Evolutionary conservation across 2,888 invertebrate species (phyloP).

Genomic region (Gonocerus acuteangulatus): DNA sequence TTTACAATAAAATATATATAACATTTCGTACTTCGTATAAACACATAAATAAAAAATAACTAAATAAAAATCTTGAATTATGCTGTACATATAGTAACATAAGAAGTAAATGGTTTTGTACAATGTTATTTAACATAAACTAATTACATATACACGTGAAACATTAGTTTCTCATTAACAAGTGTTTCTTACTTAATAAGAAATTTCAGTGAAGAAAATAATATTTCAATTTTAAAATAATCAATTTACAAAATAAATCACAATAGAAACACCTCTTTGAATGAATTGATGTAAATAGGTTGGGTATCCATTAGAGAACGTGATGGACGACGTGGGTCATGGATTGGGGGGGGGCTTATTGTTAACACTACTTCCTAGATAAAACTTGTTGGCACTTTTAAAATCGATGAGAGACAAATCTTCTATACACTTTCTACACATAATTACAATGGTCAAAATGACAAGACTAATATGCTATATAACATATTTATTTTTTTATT

Average conservation of each 20-base stretch:
- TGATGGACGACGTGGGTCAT: conserved; percentile 7
- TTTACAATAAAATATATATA: conserved; percentile 35
- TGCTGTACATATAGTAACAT: conserved; percentile 20
- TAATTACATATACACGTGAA: conserved; percentile 19
- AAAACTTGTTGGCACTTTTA: conserved; percentile 34
- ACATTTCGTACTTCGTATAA: conserved; percentile 33
- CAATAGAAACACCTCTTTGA: conserved; percentile 23
- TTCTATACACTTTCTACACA: conserved; percentile 36
- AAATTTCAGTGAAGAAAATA: not conserved
- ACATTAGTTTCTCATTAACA: too few species aligned
- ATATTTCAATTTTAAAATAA: conserved; percentile 8
- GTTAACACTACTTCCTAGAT: conserved; percentile 13
- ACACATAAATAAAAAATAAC: conserved; percentile 35
- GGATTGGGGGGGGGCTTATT: conserved; percentile 14
- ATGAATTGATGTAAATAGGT: conserved; percentile 1
- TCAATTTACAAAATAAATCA: conserved; percentile 26
- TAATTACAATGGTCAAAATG: conserved; percentile 31
- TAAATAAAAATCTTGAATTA: conserved; percentile 33
- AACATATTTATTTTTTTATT: conserved; percentile 30
- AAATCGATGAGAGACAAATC: conserved; percentile 35
- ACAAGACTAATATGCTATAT: conserved; percentile 35
- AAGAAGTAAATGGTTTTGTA: conserved; percentile 31
- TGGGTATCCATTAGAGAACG: conserved; percentile 11
- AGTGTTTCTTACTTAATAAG: not conserved
- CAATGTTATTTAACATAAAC: conserved; percentile 27